Evolutionary conservation across 2,888 invertebrate genomes (phyloP), one percentile per base, ranked within the genome.

Genomic region (Paralinhomoeus sp.): DNA sequence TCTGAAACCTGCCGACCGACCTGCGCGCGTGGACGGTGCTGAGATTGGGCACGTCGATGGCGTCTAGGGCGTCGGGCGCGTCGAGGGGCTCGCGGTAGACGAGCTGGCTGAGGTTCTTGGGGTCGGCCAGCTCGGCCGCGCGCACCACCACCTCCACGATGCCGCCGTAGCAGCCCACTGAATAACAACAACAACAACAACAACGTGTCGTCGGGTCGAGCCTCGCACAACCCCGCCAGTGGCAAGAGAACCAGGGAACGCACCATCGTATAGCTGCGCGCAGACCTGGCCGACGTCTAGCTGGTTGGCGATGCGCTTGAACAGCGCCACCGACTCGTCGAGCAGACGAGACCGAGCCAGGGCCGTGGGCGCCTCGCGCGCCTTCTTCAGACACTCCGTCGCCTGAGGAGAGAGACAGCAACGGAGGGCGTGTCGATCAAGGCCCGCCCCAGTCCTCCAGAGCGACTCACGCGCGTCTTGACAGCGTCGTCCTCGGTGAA

Each of bases 401-500:
- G 22, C 17, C 17, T 24, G 27, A 33, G 21, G 17, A 31, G 33
- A 24, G n/a, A n/a, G n/a, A n/a, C n/a, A n/a, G n/a, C n/a, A n/a
- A n/a, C n/a, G n/a, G n/a, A n/a, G n/a, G n/a, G n/a, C n/a, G n/a
- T n/a, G n/a, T n/a, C n/a, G n/a, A n/a, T n/a, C n/a, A n/a, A n/a
- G n/a, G n/a, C n/a, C n/a, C n/a, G n/a, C n/a, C n/a, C n/a, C n/a
- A n/a, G n/a, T n/a, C n/a, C n/a, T n/a, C n/a, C n/a, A n/a, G n/a
- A n/a, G n/a, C n/a, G n/a, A n/a, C n/a, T n/a, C n/a, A n/a, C n/a
- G n/a, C n/a, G n/a, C n/a, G n/a, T 83, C 55, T 83, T 84, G 15
- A 83, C 80, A 3, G 89, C 91, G 66, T 97, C 93, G 68, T 93
- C 91, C 55, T 77, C 77, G 50, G 80, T 77, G 62, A 89, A 97